Base-by-base conservation (phyloP, 2,888 invertebrate genomes). In the Ochropleura leucogaster region DNA sequence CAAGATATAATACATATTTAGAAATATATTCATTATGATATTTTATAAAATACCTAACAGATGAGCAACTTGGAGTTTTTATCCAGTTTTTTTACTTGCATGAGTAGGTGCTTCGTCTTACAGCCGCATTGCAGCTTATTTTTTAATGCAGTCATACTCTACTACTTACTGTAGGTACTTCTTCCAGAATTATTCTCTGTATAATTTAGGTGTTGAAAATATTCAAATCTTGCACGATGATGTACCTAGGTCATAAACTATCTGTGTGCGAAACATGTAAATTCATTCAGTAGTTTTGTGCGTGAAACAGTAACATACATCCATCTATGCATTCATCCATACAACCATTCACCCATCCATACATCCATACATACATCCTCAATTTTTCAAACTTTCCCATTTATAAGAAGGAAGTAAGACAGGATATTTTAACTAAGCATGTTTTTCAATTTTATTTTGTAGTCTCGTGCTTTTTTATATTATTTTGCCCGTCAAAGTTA, bases 1-100 rank as follows among this genome's bases (percentile, higher is more conserved):
- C 65, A 68, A 76, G 49, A 47, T 69, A 63, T 72, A 62, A 53
- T 65, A 47, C 10, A 16, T 66, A 59, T 67, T 72, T 71, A 65
- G 55, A 75, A 72, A 79, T 65, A 59, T 46, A 30, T 18, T 69
- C 16, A 12, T 55, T 10, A 64, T 42, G 12, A 55, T 67, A 63
- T 57, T 73, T 70, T 46, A 47, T 68, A 5, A 64, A 40, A 57
- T 60, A 44, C 42, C n/a, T 51, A 4, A 0, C n/a, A 12, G 57
- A 59, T 44, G 10, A 14, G 10, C 49, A 40, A 4, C 20, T 20
- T 60, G 16, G 9, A 30, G 30, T 4, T 40, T 20, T 47, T 55
- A 42, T 55, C 30, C 30, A 44, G 18, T 44, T 49, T 6, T 49
- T 8, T n/a, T 51, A n/a, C n/a, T n/a, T n/a, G 9, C n/a, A 51